Evolutionary conservation across 2,888 invertebrate genomes (phyloP), one percentile per base, ranked within the genome.

Genomic region (Sesia bembeciformis): DNA sequence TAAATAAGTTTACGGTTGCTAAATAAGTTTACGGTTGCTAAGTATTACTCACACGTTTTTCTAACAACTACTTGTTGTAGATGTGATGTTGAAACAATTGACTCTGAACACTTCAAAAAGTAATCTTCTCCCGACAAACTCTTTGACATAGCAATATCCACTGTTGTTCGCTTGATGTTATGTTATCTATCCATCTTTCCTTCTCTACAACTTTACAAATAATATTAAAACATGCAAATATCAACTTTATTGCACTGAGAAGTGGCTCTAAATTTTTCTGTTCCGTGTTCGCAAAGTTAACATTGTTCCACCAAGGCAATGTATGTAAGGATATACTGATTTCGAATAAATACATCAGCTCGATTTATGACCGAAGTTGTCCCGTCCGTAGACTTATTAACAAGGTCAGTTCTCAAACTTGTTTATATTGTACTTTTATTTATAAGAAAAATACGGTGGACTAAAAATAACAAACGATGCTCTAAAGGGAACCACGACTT

Each of bases 71-170:
- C 41, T 39, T 50, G 6, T 23, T 23, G 7, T n/a, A 40, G 40
- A 52, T n/a, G 51, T 40, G 23, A n/a, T 40, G 51, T 52, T n/a
- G 51, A 39, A 7, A 51, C 3, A 5, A 3, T n/a, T n/a, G 40
- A 40, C 23, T 52, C 39, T 53, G 54, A 62, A 62, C 60, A 60
- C 60, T 60, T 63, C 57, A 61, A 62, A 62, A 66, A 64, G 59
- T 62, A 64, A 62, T 63, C 58, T 62, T 52, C 57, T 54, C 52
- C 56, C 60, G 57, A 58, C 58, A 58, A 63, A 64, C 59, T 61
- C 58, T 62, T 62, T 60, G 62, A 63, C 62, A 62, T 55, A 57
- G 55, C 60, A 61, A 62, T 62, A 61, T 63, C 61, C 58, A 58
- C 60, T 61, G 57, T 59, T 58, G 58, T 57, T 56, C 55, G 52